Conservation (phyloP, 2,113 vertebrate genomes). For the Osmerus eperlanus region DNA sequence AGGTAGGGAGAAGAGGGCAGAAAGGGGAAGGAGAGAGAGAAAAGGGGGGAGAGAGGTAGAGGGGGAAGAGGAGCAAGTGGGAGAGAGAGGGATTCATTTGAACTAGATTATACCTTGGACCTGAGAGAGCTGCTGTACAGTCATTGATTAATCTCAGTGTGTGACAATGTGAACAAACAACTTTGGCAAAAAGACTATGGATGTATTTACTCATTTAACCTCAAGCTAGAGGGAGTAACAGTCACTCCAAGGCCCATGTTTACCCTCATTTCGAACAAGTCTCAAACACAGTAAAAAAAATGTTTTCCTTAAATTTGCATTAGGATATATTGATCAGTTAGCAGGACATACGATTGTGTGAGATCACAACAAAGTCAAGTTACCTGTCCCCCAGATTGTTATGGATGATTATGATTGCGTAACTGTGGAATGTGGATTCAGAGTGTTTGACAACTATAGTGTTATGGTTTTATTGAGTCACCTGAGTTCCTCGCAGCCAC, state of each 20-base stretch:
- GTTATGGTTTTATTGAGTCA: background rate
- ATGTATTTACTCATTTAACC: too few relatives aligned
- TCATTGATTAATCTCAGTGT: constrained; percentile 63
- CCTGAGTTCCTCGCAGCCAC: background rate
- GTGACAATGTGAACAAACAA: background rate
- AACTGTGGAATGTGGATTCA: background rate
- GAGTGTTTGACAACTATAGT: background rate
- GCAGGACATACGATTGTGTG: background rate
- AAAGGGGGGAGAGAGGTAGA: background rate
- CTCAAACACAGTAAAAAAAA: too few relatives aligned
- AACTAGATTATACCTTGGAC: constrained; percentile 57
- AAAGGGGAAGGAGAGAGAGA: background rate
- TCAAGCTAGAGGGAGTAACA: background rate
- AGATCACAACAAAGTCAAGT: background rate
- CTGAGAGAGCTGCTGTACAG: constrained; percentile 28
- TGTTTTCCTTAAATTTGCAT: too few relatives aligned
- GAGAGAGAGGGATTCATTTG: background rate
- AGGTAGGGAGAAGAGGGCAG: too few relatives aligned
- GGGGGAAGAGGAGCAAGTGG: constrained; percentile 22
- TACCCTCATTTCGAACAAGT: background rate
- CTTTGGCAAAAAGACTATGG: too few relatives aligned
- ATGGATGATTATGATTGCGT: background rate
- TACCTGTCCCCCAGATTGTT: background rate
- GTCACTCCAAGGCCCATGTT: too few relatives aligned
- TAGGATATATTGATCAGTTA: too few relatives aligned